Evolutionary conservation across 2,888 invertebrate genomes (phyloP).

Genomic region (Eutolmus rufibarbis): DNA sequence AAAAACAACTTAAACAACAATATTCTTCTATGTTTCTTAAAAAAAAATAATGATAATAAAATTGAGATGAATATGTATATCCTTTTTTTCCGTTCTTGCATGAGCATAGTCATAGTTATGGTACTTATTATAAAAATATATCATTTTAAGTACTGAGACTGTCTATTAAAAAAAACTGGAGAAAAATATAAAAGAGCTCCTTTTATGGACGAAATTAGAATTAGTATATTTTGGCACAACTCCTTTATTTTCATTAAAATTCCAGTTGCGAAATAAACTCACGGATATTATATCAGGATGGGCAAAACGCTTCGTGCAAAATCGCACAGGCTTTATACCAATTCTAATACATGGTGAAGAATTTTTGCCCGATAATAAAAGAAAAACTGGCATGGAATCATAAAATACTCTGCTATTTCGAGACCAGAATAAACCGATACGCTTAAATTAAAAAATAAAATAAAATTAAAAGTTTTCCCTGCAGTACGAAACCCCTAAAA

Average conservation of each 20-base stretch:
- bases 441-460: background rate
- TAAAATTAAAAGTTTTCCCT: background rate
- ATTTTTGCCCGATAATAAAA: background rate
- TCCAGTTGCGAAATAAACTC: background rate
- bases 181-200: background rate
- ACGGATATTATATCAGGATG: background rate
- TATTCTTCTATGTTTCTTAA: background rate
- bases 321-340: too few species aligned
- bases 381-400: background rate
- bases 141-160: background rate
- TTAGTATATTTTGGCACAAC: background rate
- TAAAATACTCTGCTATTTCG: background rate
- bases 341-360: too few species aligned
- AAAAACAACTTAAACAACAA: background rate
- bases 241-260: background rate
- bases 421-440: background rate
- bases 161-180: background rate
- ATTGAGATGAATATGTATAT: too few species aligned
- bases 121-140: too few species aligned
- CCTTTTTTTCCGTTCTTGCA: too few species aligned
- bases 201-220: background rate
- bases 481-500: background rate
- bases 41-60: too few species aligned
- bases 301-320: too few species aligned
- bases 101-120: too few species aligned